phyloP scores from a whole-genome alignment of 2,113 vertebrate species.

The Bettongia penicillata region DNA sequence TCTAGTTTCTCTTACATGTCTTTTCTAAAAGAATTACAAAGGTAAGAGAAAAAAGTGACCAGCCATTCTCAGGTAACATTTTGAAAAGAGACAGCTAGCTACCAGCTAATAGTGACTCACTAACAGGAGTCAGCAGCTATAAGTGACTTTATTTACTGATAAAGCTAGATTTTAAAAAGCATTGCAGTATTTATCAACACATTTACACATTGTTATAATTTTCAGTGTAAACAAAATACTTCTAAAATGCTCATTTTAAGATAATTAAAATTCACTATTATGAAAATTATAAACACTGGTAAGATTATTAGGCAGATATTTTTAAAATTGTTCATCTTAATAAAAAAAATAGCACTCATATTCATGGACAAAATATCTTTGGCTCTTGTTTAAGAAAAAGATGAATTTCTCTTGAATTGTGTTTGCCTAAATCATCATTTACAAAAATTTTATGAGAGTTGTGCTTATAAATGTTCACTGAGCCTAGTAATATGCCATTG shows the following conservation, averaged over 20 bases:
- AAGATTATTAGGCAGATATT: slow-evolving; percentile 10
- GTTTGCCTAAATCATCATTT: slow-evolving; percentile 14
- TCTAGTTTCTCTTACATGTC: background rate
- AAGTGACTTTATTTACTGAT: background rate
- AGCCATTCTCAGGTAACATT: background rate
- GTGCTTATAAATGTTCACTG: no score
- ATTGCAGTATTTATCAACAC: background rate
- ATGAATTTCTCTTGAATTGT: background rate
- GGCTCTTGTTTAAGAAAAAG: background rate
- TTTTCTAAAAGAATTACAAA: no score
- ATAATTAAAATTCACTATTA: background rate
- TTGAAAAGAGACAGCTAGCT: background rate
- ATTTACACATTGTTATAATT: background rate
- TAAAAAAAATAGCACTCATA: background rate
- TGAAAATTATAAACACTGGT: background rate
- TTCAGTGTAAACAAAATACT: background rate
- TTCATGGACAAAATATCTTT: background rate
- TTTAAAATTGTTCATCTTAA: slow-evolving; percentile 20
- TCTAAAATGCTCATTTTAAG: background rate
- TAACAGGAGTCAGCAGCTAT: background rate
- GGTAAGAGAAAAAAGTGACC: background rate
- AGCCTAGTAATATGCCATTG: no score
- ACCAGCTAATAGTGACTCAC: background rate
- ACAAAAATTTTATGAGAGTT: background rate
- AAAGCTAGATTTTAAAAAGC: background rate